A percentile compares a stretch with the other conserved stretches of the same genome.
Conservation (phyloP, 2,888 invertebrate genomes). For the Eupithecia abbreviata region DNA sequence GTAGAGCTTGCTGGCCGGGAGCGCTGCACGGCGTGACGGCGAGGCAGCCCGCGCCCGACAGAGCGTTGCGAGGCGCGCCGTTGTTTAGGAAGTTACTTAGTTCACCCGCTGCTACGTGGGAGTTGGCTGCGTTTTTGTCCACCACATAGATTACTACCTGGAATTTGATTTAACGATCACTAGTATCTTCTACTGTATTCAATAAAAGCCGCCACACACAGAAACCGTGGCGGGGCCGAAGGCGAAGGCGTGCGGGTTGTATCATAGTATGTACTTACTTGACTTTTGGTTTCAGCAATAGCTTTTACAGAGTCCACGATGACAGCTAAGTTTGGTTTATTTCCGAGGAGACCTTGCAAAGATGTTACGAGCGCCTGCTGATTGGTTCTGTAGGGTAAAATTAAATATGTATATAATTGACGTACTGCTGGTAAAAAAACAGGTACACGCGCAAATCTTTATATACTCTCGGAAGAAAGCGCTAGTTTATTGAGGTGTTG, state of each 20-base stretch:
- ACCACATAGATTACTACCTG: constrained; percentile 74
- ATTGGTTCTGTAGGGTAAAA: constrained; percentile 79
- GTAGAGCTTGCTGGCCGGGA: constrained; percentile 90
- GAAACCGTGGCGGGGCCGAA: too few relatives aligned
- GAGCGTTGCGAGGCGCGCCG: constrained; percentile 87
- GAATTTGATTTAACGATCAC: neutral
- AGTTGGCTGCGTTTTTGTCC: constrained; percentile 83
- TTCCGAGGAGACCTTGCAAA: constrained; percentile 89
- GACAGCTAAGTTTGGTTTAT: constrained; percentile 92
- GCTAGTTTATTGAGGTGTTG: too few relatives aligned
- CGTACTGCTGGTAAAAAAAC: too few relatives aligned
- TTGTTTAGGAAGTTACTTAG: constrained; percentile 88
- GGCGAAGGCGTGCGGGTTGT: too few relatives aligned
- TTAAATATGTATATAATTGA: neutral
- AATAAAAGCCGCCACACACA: too few relatives aligned
- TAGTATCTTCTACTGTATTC: neutral
- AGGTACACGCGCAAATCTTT: too few relatives aligned
- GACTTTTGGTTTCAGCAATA: constrained; percentile 90
- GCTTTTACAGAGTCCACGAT: constrained; percentile 91
- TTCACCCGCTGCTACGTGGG: constrained; percentile 89
- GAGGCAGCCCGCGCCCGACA: constrained; percentile 88
- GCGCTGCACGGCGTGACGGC: constrained; percentile 89
- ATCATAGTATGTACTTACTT: constrained; percentile 82
- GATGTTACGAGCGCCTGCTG: constrained; percentile 88
- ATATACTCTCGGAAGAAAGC: too few relatives aligned